Evolutionary conservation across 2,888 invertebrate genomes (phyloP).

Genomic region (Alloplasta piceator): DNA sequence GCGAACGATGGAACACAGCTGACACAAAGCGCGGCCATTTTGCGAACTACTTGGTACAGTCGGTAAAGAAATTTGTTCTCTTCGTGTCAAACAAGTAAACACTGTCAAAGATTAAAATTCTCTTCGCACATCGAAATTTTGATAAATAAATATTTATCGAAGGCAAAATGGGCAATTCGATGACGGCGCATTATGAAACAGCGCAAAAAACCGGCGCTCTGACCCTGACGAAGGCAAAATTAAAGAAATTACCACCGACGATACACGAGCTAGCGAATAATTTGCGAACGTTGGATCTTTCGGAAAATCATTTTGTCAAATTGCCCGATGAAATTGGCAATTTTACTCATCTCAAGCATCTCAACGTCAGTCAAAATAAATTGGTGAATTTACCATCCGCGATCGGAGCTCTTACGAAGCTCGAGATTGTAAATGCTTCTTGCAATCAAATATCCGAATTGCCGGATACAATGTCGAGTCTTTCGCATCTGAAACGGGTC

Average conservation of each 20-base stretch:
- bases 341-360: slow-evolving; percentile 89
- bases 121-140: background rate
- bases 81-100: background rate
- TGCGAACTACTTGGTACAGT: slow-evolving; percentile 17
- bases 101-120: background rate
- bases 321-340: slow-evolving; percentile 92
- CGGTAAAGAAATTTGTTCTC: slow-evolving; percentile 1
- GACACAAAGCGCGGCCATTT: background rate
- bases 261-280: slow-evolving; percentile 87
- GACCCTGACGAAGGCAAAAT: slow-evolving; percentile 92
- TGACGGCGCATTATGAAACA: slow-evolving; percentile 94
- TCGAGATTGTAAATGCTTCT: slow-evolving; percentile 91
- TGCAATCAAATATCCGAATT: slow-evolving; percentile 90
- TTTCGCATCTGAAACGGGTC: slow-evolving; percentile 87
- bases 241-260: slow-evolving; percentile 91
- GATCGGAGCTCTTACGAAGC: slow-evolving; percentile 88
- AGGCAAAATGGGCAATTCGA: slow-evolving; percentile 93
- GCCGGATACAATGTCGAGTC: slow-evolving; percentile 87
- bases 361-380: slow-evolving; percentile 93
- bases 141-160: background rate
- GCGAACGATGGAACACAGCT: background rate
- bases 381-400: slow-evolving; percentile 88
- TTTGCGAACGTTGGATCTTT: slow-evolving; percentile 95
- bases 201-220: slow-evolving; percentile 98
- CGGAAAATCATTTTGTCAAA: slow-evolving; percentile 93